Conservation (phyloP, 2,797 vertebrate genomes). For the Sarcophilus harrisii region DNA sequence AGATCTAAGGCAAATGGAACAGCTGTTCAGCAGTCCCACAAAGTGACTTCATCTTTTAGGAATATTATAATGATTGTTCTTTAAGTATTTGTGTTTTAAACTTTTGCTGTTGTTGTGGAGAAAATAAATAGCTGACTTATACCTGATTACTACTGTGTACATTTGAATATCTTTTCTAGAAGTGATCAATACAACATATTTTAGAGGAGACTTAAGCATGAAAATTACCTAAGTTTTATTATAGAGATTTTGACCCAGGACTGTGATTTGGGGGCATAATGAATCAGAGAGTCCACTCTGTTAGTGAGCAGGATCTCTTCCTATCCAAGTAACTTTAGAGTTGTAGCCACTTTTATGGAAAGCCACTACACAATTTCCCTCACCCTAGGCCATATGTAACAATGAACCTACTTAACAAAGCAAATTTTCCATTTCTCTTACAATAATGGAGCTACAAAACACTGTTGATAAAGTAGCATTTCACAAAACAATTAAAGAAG, state of each 20-base stretch:
- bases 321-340: not conserved
- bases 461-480: not conserved
- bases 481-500: not conserved
- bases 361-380: not conserved
- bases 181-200: not conserved
- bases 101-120: not conserved
- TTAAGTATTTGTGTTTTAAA: not conserved
- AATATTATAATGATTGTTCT: not conserved
- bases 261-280: not conserved
- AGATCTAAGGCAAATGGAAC: not conserved
- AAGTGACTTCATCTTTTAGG: not conserved
- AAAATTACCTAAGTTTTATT: not conserved
- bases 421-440: not conserved
- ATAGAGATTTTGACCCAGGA: not conserved
- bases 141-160: not conserved
- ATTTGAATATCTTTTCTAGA: not conserved
- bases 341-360: not conserved
- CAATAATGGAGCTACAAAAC: not conserved
- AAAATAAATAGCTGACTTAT: not conserved
- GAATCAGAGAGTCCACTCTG: not conserved
- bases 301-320: not conserved
- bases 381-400: not conserved
- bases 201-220: not conserved
- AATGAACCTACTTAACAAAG: not conserved
- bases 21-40: not conserved